phyloP scores from a whole-genome alignment of 2,797 vertebrate genomes.

The Sebastes baramenuke region DNA sequence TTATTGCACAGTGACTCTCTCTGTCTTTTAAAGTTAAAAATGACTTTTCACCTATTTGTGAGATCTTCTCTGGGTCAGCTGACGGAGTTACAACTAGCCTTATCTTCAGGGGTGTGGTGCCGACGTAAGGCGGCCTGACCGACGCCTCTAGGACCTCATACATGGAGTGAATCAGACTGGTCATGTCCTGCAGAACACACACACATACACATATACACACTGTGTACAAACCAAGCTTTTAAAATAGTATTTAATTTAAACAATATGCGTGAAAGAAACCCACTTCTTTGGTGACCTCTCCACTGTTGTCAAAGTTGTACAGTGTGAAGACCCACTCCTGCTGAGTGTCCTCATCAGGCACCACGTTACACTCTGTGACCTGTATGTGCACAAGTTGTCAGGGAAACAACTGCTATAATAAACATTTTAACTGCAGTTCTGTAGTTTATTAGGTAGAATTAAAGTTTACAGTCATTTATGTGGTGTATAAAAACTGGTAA shows the following conservation, averaged over 20 bases:
- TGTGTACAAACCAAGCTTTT: background rate
- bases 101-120: constrained; percentile 86
- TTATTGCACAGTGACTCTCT: background rate
- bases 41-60: constrained; percentile 62
- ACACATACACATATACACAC: background rate
- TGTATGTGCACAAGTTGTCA: constrained; percentile 54
- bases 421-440: background rate
- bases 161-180: constrained; percentile 89
- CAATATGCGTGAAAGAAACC: constrained; percentile 32
- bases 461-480: background rate
- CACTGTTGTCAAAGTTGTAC: constrained; percentile 89
- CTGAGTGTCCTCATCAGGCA: constrained; percentile 83
- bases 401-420: background rate
- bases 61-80: constrained; percentile 56
- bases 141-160: constrained; percentile 89
- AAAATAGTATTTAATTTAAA: background rate
- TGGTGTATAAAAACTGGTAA: background rate
- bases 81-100: constrained; percentile 88
- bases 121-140: constrained; percentile 85
- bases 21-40: background rate
- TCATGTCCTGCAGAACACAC: constrained; percentile 84
- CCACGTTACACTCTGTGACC: constrained; percentile 85
- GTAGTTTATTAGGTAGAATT: background rate
- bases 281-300: constrained; percentile 89
- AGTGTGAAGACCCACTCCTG: constrained; percentile 93